Percentiles rank a stretch among this genome's conserved stretches.
These are phyloP conservation scores for Chaenogobius annularis DNA, from an alignment of 2,113 vertebrate genomes.

Conservation along the genomic window DNA sequence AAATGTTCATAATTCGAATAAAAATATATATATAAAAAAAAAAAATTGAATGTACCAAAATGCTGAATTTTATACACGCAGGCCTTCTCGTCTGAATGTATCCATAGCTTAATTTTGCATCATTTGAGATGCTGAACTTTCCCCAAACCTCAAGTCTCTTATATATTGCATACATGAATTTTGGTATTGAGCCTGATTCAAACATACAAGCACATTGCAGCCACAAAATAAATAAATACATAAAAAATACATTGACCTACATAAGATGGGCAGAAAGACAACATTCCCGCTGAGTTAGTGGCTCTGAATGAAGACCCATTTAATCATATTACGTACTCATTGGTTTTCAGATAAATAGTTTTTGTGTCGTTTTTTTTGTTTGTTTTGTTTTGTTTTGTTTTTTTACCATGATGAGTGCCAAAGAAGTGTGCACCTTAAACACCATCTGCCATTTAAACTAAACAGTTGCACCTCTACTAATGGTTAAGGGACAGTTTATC, in stretches of 20 bases:
- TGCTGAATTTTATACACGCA: not conserved
- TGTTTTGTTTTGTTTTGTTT: too few species aligned
- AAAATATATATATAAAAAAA: not conserved
- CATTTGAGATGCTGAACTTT: constrained; percentile 13
- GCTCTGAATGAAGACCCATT: not conserved
- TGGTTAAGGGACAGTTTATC: too few species aligned
- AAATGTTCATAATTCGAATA: not conserved
- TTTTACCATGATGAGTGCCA: not conserved
- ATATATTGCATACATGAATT: constrained; percentile 44
- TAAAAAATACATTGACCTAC: constrained; percentile 31
- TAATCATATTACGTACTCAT: not conserved
- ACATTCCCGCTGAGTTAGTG: not conserved
- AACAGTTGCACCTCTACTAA: too few species aligned
- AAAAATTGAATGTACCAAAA: not conserved
- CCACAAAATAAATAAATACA: not conserved
- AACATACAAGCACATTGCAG: not conserved
- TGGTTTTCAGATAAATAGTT: too few species aligned
- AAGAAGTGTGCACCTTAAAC: not conserved
- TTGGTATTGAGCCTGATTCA: constrained; percentile 1
- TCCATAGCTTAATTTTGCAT: constrained; percentile 10
- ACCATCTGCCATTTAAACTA: too few species aligned
- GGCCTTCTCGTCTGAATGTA: not conserved
- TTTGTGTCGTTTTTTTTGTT: too few species aligned
- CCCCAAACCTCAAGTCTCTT: constrained; percentile 31
- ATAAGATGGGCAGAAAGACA: constrained; percentile 1